phyloP scores from a whole-genome alignment of 1,140 invertebrate species.

The Drosophila sturtevanti region DNA sequence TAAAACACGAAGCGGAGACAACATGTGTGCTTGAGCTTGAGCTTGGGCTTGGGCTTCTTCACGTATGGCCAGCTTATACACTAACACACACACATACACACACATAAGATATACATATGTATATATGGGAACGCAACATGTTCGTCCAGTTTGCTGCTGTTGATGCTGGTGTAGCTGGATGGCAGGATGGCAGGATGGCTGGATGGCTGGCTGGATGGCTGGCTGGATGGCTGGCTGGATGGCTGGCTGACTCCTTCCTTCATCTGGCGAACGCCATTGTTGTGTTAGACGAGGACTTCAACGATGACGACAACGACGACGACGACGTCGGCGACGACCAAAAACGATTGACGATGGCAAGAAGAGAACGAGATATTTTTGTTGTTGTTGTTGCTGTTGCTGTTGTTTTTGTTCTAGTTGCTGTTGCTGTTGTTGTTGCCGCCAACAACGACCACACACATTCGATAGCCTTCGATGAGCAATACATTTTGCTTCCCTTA shows the following conservation, averaged over 20 bases:
- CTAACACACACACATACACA: conserved; percentile 15
- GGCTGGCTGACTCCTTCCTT: conserved; percentile 1
- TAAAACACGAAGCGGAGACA: conserved; percentile 75
- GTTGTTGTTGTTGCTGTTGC: neutral
- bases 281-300: conserved; percentile 17
- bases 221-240: neutral
- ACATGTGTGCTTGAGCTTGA: conserved; percentile 35
- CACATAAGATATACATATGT: conserved; percentile 27
- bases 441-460: conserved; percentile 59
- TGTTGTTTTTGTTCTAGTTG: neutral
- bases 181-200: neutral
- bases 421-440: neutral
- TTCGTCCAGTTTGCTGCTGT: conserved; percentile 57
- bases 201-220: no score
- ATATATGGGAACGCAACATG: conserved; percentile 65
- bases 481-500: conserved; percentile 72
- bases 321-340: conserved; percentile 11
- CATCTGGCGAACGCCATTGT: conserved; percentile 50
- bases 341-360: conserved; percentile 26
- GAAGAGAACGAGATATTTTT: conserved; percentile 5
- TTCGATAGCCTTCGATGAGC: conserved; percentile 81
- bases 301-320: conserved; percentile 17
- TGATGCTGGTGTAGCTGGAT: conserved; percentile 9
- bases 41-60: conserved; percentile 13
- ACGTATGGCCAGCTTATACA: conserved; percentile 42